Evolutionary conservation across 1,140 invertebrate genomes (phyloP).

Genomic region (Caenorhabditis brenneri): DNA sequence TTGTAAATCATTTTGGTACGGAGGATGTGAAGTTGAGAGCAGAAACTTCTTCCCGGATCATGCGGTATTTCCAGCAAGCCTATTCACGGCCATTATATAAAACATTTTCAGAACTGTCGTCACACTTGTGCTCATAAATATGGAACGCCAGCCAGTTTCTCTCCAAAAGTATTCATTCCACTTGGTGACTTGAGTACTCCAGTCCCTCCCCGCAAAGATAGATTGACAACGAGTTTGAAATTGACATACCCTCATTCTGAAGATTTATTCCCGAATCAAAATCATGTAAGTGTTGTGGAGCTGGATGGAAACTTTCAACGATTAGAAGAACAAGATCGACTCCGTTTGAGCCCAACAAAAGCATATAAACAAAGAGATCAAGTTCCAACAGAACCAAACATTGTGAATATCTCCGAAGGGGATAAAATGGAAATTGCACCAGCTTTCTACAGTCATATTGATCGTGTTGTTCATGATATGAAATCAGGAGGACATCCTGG

Average conservation of each 20-base stretch:
- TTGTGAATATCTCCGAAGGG: constrained; percentile 20
- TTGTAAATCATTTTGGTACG: constrained; percentile 65
- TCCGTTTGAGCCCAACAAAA: background rate
- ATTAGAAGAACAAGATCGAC: background rate
- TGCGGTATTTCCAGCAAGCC: background rate
- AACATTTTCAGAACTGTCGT: constrained; percentile 53
- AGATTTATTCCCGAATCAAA: background rate
- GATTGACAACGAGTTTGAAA: background rate
- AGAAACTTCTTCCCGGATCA: constrained; percentile 62
- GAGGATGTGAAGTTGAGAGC: constrained; percentile 57
- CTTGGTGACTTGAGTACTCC: background rate
- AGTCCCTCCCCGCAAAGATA: background rate
- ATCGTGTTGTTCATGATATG: constrained; percentile 27
- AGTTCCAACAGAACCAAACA: background rate
- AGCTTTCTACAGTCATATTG: constrained; percentile 23
- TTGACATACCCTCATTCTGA: background rate
- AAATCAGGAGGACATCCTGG: constrained; percentile 9
- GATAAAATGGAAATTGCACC: background rate
- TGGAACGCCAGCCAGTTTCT: background rate
- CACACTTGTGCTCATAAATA: constrained; percentile 31
- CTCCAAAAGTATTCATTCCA: background rate
- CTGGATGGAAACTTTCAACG: constrained; percentile 13
- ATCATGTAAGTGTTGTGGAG: background rate
- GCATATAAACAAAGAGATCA: background rate
- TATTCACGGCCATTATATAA: background rate